Percentiles rank a stretch among this genome's conserved stretches.
Conservation (phyloP, 2,888 invertebrate genomes). For the Nemapogon koenigi region DNA sequence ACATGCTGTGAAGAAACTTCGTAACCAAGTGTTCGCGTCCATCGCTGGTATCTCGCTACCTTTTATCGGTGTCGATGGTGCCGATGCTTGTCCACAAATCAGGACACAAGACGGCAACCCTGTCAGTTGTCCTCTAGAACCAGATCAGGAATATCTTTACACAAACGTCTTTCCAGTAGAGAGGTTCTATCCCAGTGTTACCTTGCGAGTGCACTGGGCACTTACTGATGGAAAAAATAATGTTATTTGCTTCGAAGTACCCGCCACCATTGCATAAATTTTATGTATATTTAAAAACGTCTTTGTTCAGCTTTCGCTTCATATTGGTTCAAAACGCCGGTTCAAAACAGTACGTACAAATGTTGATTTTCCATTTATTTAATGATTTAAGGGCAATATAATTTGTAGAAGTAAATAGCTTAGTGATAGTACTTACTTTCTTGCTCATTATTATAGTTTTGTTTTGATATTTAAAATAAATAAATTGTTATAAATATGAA, state of each 20-base stretch:
- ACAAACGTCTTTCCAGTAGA: constrained; percentile 62
- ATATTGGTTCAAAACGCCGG: too few species aligned
- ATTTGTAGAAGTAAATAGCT: not conserved
- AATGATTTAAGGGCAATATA: not conserved
- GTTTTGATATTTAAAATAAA: too few species aligned
- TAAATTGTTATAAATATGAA: too few species aligned
- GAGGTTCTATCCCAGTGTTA: constrained; percentile 47
- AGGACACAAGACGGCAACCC: constrained; percentile 47
- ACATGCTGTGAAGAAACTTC: constrained; percentile 49
- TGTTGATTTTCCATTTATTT: not conserved
- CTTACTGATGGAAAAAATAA: constrained; percentile 47
- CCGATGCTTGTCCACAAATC: constrained; percentile 66
- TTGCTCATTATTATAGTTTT: too few species aligned
- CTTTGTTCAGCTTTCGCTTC: too few species aligned
- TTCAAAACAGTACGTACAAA: not conserved
- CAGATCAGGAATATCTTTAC: constrained; percentile 70
- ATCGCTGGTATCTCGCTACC: constrained; percentile 69
- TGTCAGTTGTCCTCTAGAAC: constrained; percentile 69
- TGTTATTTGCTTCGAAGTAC: constrained; percentile 70
- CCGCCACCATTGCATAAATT: constrained; percentile 69
- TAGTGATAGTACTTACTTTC: too few species aligned
- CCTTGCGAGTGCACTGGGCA: constrained; percentile 68
- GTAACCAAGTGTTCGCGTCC: constrained; percentile 56
- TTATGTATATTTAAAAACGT: too few species aligned
- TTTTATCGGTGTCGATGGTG: constrained; percentile 74